These are phyloP conservation scores for Ernsta delagoae DNA, from an alignment of 2,888 invertebrate species.

Conservation along the genomic window DNA sequence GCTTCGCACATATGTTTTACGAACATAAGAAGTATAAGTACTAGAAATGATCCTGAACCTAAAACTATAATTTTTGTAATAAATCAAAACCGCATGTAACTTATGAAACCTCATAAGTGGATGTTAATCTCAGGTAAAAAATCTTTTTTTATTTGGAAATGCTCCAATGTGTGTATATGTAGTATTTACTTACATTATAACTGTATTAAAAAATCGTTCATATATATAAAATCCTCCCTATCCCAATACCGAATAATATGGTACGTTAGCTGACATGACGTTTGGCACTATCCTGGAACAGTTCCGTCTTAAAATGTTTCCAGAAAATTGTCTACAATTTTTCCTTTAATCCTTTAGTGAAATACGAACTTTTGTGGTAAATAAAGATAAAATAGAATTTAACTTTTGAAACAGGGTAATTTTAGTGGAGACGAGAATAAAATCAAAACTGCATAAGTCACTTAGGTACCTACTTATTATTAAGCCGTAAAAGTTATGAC, in stretches of 20 bases:
- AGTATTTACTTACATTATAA: no score
- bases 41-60: no score
- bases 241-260: background rate
- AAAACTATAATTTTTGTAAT: no score
- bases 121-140: no score
- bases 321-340: conserved; percentile 42
- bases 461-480: no score
- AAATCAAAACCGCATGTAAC: no score
- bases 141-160: no score
- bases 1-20: no score
- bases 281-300: conserved; percentile 44
- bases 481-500: background rate
- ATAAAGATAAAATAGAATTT: background rate
- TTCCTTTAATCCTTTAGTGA: conserved; percentile 11
- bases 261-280: conserved; percentile 37
- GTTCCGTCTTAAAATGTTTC: conserved; percentile 41
- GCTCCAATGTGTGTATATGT: no score
- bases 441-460: background rate
- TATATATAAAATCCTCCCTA: background rate
- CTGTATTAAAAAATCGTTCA: no score
- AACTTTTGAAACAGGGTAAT: background rate
- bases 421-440: background rate
- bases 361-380: background rate
- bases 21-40: no score
- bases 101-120: no score